Evolutionary conservation across 2,888 invertebrate genomes (phyloP), one percentile per base, ranked within the genome.

Genomic region (Sisyra terminalis): DNA sequence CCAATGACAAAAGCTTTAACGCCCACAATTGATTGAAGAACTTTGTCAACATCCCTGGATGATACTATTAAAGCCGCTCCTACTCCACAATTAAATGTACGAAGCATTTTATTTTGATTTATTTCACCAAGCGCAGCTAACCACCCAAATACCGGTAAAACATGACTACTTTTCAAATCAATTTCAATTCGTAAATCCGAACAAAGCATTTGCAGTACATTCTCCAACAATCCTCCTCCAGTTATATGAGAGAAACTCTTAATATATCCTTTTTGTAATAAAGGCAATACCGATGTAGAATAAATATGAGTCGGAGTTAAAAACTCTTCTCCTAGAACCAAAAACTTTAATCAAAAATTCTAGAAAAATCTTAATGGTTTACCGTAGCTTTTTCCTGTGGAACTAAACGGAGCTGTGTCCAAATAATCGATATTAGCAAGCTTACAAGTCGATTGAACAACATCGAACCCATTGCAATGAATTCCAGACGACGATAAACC

Each of bases 11-110:
- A 64, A 6, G 77, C 77, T 45, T 73, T 71, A 56, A 69, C 65
- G 1, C 65, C 55, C 29, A 45, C 32, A 2, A 61, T 46, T 18
- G 53, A 30, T 11, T 49, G 46, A 10, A 59, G 46, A 43, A 59
- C 49, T 39, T 65, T 64, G 0, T 68, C 58, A 47, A 71, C 70
- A 29, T 77, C 57, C n/a, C 66, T 57, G 3, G 72, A 66, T 10
- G 73, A 71, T 7, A 84, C 80, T 30, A 97, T 71, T 38, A 90
- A 60, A 15, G 88, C 70, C 63, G 85, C 81, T 1, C 97, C 97
- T 34, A 97, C 70, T 1, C 97, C 97, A 63, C 94, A 96, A 65
- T 98, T 98, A 61, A 96, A 92, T 0, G 92, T 90, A 39, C 81
- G 70, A 10, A 89, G 66, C 80, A 98, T 78, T 57, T 93, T 88